Conservation (phyloP, 2,888 invertebrate species). For the Phragmatobia fuliginosa region DNA sequence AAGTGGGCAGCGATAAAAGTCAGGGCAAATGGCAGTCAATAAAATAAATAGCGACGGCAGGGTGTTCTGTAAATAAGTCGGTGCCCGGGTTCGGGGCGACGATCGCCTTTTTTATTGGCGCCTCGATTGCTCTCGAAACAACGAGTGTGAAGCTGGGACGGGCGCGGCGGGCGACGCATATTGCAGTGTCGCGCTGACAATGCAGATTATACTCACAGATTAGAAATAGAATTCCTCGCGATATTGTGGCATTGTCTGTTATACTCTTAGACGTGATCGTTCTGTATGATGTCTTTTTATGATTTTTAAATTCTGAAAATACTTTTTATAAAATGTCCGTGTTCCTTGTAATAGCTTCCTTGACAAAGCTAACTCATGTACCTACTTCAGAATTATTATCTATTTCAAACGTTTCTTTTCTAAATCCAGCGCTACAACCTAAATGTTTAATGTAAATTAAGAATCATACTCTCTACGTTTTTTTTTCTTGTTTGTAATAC, state of each 20-base stretch:
- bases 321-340: too few relatives aligned
- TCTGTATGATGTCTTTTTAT: slow-evolving; percentile 7
- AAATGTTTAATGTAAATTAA: too few relatives aligned
- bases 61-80: slow-evolving; percentile 87
- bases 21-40: slow-evolving; percentile 86
- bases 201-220: slow-evolving; percentile 80
- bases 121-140: slow-evolving; percentile 86
- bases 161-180: slow-evolving; percentile 67
- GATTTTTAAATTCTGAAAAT: neutral
- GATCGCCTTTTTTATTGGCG: slow-evolving; percentile 87
- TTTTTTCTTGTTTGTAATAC: neutral
- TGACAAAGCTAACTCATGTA: too few relatives aligned
- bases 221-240: slow-evolving; percentile 75
- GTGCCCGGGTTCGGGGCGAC: slow-evolving; percentile 80
- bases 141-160: slow-evolving; percentile 71
- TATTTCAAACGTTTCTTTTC: too few relatives aligned
- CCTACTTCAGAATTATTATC: too few relatives aligned
- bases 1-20: slow-evolving; percentile 85
- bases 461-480: too few relatives aligned
- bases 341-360: neutral
- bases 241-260: slow-evolving; percentile 62
- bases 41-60: slow-evolving; percentile 86
- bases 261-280: slow-evolving; percentile 38
- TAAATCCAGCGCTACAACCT: too few relatives aligned
- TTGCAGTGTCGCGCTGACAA: slow-evolving; percentile 74